Conservation (phyloP, 1,140 invertebrate genomes). For the Melanaphis sacchari region DNA sequence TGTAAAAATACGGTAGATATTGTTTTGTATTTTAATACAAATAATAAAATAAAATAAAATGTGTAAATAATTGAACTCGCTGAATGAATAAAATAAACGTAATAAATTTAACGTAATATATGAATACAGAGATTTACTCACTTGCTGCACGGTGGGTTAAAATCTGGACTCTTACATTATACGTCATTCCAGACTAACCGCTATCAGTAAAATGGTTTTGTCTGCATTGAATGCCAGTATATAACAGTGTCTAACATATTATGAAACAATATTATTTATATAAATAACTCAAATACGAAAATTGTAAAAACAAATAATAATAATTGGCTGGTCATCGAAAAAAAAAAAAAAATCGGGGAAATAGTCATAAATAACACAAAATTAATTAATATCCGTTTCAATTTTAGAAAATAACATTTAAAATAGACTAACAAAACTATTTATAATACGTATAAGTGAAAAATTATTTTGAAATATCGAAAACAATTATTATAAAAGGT, state of each 20-base stretch:
- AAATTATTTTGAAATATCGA: not conserved
- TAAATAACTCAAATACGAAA: no score
- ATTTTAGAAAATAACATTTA: not conserved
- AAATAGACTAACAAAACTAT: not conserved
- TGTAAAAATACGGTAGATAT: no score
- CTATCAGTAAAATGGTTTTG: not conserved
- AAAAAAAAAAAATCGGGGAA: not conserved
- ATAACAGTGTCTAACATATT: not conserved
- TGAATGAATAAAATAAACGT: no score
- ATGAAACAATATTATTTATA: no score
- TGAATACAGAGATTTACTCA: no score
- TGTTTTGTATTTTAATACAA: no score
- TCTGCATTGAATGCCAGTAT: not conserved
- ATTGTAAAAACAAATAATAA: no score
- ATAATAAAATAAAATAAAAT: not conserved
- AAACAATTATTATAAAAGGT: not conserved
- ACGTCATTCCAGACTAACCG: not conserved
- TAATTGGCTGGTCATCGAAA: not conserved
- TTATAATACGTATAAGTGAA: not conserved
- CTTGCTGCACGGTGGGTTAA: not conserved
- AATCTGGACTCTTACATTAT: not conserved
- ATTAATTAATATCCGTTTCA: not conserved
- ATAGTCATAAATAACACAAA: not conserved
- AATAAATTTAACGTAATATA: no score
- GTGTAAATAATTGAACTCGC: no score